These are phyloP conservation scores for Heterodera carotae DNA, from an alignment of 1,140 invertebrate genomes.

Conservation along the genomic window DNA sequence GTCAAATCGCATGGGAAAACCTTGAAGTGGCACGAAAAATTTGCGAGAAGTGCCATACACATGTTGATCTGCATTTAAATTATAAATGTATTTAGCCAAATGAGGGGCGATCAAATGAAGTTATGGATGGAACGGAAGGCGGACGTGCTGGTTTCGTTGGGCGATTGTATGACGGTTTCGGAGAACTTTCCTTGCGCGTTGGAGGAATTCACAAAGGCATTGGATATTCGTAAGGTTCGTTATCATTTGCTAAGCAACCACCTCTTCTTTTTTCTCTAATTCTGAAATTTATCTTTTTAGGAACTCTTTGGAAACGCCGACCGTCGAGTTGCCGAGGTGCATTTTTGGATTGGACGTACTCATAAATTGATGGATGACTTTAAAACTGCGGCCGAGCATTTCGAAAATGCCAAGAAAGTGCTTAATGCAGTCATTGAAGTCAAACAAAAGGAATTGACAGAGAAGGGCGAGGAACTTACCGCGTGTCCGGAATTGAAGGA, in stretches of 20 bases:
- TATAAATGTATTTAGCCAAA: constrained; percentile 13
- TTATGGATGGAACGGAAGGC: constrained; percentile 36
- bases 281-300: not conserved
- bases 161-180: constrained; percentile 33
- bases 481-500: constrained; percentile 18
- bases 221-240: constrained; percentile 25
- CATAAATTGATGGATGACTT: constrained; percentile 32
- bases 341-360: constrained; percentile 26
- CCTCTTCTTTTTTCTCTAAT: not conserved
- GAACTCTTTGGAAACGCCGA: constrained; percentile 24
- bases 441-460: constrained; percentile 23
- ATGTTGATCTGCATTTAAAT: not conserved
- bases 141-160: constrained; percentile 32
- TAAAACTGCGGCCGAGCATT: constrained; percentile 24
- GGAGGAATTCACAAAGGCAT: constrained; percentile 28
- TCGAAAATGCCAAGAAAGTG: constrained; percentile 26
- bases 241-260: not conserved
- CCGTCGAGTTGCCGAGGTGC: constrained; percentile 34
- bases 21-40: constrained; percentile 40
- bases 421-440: constrained; percentile 26
- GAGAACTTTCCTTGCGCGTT: constrained; percentile 32
- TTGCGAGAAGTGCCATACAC: constrained; percentile 37
- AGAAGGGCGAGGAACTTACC: not conserved
- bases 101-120: not conserved
- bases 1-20: constrained; percentile 31